Percentiles rank a stretch among this genome's conserved stretches.
These are phyloP conservation scores for Luidia sarsii DNA, from an alignment of 53 echinoderm and acorn worm genomes.

Conservation along the genomic window DNA sequence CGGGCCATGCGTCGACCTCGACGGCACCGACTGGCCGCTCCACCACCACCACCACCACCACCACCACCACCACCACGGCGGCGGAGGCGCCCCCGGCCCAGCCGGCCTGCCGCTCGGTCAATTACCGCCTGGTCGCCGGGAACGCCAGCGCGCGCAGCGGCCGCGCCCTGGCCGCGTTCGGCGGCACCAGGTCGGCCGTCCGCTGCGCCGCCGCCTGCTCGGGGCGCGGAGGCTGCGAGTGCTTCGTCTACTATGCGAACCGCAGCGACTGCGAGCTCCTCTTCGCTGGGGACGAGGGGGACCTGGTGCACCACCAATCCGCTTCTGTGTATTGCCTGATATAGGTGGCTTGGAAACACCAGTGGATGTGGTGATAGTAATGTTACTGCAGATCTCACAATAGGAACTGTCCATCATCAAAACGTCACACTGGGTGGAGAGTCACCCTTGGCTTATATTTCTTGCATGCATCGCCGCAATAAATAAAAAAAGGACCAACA, in stretches of 20 bases:
- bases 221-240: background rate
- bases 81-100: too few relatives aligned
- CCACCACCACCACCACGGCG: too few relatives aligned
- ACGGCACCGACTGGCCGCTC: background rate
- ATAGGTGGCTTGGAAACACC: too few relatives aligned
- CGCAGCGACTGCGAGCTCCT: background rate
- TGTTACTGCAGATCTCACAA: too few relatives aligned
- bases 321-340: background rate
- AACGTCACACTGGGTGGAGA: too few relatives aligned
- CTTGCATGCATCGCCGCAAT: too few relatives aligned
- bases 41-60: too few relatives aligned
- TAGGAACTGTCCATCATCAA: too few relatives aligned
- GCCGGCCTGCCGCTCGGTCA: background rate
- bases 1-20: too few relatives aligned
- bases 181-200: background rate
- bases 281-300: background rate
- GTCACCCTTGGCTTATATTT: too few relatives aligned
- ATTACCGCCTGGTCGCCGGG: background rate
- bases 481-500: too few relatives aligned
- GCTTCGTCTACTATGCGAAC: background rate
- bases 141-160: background rate
- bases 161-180: background rate
- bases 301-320: background rate
- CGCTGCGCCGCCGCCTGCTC: background rate
- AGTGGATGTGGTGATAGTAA: too few relatives aligned